Base-by-base conservation (phyloP, 1,140 invertebrate species). In the Papilio xuthus region DNA sequence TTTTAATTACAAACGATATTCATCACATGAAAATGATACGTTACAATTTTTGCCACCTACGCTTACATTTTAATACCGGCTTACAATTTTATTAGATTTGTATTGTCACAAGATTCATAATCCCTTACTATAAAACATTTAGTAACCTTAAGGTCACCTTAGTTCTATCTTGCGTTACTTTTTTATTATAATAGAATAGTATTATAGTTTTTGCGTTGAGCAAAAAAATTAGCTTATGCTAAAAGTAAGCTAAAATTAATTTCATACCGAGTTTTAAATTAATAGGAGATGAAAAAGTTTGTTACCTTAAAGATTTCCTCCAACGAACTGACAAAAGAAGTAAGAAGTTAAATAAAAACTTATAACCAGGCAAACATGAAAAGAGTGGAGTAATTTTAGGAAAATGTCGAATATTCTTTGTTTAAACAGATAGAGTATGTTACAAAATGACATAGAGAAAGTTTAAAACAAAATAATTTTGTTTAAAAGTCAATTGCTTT, bases 321-420 rank as follows among this genome's bases (percentile, higher is more conserved):
- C 60, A 13, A 28, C 60, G 26, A 67, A 67, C 60, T 67, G 60
- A 67, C 60, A 67, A 28, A 28, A 26, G 60, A 15, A 28, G 60
- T 67, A 67, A 67, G 60, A 67, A 67, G 60, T 67, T 28, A 67
- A 67, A 67, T 67, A 67, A 67, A 67, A 67, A 3, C 60, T 67
- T 67, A 28, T 67, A 67, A 67, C 60, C 60, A 67, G 60, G 26
- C 60, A 67, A 67, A 28, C 60, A 32, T 67, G 26, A 67, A 12
- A 67, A 28, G 13, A 67, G 60, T 67, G 26, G 12, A 67, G 60
- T 67, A 67, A 67, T 67, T 60, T 60, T 26, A 67, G 10, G n/a
- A 60, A 60, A 26, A 60, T 60, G 20, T 60, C 23, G 56, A 28
- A 28, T 32, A 67, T 67, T 67, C 60, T 15, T 67, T 28, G 32